These are phyloP conservation scores for Pogonomyrmex californicus DNA, from an alignment of 1,140 invertebrate species.

Conservation along the genomic window DNA sequence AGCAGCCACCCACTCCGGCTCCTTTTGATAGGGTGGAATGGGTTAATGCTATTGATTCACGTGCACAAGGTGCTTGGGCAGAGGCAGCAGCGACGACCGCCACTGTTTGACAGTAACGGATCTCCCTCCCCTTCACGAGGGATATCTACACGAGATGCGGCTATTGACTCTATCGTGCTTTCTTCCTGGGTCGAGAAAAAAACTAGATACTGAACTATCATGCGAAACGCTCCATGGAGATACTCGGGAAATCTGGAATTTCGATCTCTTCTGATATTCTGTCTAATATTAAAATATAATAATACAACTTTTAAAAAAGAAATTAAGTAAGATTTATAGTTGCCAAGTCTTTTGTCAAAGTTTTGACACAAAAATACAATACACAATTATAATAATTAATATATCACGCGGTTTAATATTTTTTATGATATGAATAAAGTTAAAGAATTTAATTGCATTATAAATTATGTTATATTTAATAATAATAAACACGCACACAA, in stretches of 20 bases:
- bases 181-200: slow-evolving; percentile 33
- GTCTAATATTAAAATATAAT: background rate
- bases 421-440: background rate
- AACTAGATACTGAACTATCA: background rate
- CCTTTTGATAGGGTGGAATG: slow-evolving; percentile 86
- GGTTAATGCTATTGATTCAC: slow-evolving; percentile 88
- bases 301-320: background rate
- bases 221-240: slow-evolving; percentile 17
- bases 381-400: background rate
- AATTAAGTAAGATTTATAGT: background rate
- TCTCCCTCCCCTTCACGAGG: slow-evolving; percentile 69
- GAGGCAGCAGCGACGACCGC: slow-evolving; percentile 77
- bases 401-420: background rate
- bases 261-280: background rate
- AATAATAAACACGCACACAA: background rate
- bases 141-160: slow-evolving; percentile 59
- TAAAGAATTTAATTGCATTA: background rate
- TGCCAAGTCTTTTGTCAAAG: background rate
- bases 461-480: background rate
- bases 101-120: slow-evolving; percentile 87
- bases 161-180: slow-evolving; percentile 60
- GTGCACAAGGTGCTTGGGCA: slow-evolving; percentile 82
- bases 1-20: slow-evolving; percentile 73
- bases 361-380: background rate
- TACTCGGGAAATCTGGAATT: background rate